A percentile compares a stretch with the other conserved stretches of the same genome.
phyloP scores from a whole-genome alignment of 2,797 vertebrate species.

The Phylloscopus collybita region DNA sequence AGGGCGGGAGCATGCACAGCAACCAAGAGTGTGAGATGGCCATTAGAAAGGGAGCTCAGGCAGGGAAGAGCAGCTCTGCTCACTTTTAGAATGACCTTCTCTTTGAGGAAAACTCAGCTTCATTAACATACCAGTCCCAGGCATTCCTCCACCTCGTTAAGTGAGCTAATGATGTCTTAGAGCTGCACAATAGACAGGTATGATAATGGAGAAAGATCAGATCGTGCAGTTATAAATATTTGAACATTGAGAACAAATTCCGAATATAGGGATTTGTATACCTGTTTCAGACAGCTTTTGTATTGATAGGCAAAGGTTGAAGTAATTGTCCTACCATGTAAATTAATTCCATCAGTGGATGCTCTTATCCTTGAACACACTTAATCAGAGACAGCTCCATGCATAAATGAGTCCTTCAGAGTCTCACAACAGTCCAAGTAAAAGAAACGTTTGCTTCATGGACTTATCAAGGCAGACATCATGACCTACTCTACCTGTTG shows the following conservation, averaged over 20 bases:
- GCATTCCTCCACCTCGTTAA: conserved; percentile 45
- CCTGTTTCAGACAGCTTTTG: conserved; percentile 37
- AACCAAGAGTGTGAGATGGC: conserved; percentile 1
- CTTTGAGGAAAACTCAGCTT: conserved; percentile 45
- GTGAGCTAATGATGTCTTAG: conserved; percentile 37
- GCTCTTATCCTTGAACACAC: conserved; percentile 51
- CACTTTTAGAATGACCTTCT: conserved; percentile 52
- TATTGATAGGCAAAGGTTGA: conserved; percentile 38
- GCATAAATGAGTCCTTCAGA: conserved; percentile 58
- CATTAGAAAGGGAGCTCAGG: conserved; percentile 44
- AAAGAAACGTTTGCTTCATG: background rate
- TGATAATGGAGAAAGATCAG: conserved; percentile 7
- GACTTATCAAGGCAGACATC: background rate
- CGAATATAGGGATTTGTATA: conserved; percentile 8
- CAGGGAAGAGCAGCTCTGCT: conserved; percentile 27
- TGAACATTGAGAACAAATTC: conserved; percentile 14
- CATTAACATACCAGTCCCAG: conserved; percentile 46
- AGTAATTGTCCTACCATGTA: conserved; percentile 25
- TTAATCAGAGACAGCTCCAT: conserved; percentile 35
- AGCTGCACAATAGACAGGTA: background rate
- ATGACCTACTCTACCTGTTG: background rate
- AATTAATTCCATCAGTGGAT: conserved; percentile 43
- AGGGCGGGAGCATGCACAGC: background rate
- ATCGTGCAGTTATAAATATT: conserved; percentile 54
- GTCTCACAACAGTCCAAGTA: background rate